A percentile compares a stretch with the other conserved stretches of the same genome.
phyloP scores from a whole-genome alignment of 2,113 vertebrate species.

The Myiagra hebetior region DNA sequence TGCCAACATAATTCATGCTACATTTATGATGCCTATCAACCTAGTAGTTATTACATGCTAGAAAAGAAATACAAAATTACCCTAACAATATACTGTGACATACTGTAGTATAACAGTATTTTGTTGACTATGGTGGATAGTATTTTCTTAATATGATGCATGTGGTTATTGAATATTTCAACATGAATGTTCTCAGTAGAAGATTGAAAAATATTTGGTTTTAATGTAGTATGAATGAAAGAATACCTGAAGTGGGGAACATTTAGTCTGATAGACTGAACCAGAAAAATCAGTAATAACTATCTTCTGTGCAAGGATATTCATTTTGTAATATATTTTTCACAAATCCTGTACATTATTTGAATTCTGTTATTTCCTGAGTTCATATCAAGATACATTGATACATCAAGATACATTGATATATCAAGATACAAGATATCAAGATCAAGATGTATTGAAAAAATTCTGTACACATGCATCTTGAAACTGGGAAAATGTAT shows the following conservation, averaged over 20 bases:
- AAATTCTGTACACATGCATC: not conserved
- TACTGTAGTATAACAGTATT: not conserved
- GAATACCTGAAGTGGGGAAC: not conserved
- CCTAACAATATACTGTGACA: not conserved
- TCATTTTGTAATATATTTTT: not conserved
- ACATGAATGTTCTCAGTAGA: not conserved
- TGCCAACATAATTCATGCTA: not conserved
- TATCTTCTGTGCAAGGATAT: not conserved
- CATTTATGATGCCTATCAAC: not conserved
- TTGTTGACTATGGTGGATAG: not conserved
- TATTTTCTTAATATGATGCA: not conserved
- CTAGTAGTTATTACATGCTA: not conserved
- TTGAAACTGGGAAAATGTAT: not conserved
- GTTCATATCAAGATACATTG: too few species aligned
- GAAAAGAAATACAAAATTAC: not conserved
- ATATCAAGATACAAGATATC: too few species aligned
- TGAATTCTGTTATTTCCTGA: not conserved
- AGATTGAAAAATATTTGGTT: not conserved
- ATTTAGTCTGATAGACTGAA: not conserved
- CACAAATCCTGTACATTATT: not conserved
- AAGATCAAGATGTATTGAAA: not conserved
- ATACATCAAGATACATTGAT: too few species aligned
- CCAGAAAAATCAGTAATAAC: not conserved
- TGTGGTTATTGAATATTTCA: not conserved
- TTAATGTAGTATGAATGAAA: not conserved